Evolutionary conservation across 2,113 vertebrate genomes (phyloP), one percentile per base, ranked within the genome.

Genomic region (Ceuthmochares aereus): DNA sequence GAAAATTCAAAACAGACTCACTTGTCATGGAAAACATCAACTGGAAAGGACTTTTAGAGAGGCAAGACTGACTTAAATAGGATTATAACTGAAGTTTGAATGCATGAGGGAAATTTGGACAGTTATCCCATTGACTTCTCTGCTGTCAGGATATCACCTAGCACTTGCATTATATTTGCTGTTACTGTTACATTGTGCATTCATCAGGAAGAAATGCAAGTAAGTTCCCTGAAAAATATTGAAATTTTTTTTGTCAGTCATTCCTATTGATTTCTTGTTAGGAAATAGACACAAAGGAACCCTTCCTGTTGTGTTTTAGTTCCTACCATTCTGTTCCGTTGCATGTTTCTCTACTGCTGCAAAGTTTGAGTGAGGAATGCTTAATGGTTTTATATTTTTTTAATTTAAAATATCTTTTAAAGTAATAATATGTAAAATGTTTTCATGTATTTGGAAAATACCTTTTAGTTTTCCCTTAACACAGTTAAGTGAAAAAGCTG

Each of bases 1-100:
- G 63, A 85, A 80, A 96, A 83, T 58, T 80, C 87, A 90, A 85
- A 94, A 25, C 51, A 77, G 62, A 59, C 32, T 76, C 40, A 54
- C 16, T 66, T 83, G 14, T 59, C 22, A 52, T 63, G 34, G 34
- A 91, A 96, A 87, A 85, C 2, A 12, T 40, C 54, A 91, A 6
- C 27, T 52, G 78, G 29, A 77, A 87, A 92, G 67, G 45, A 76
- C 37, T 72, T 82, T 37, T 26, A 76, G 47, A 79, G 26, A 87
- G n/a, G 9, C 14, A 82, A 78, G 49, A 43, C 52, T 52, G 54
- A 45, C 23, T 82, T 51, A 92, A 81, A 74, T 21, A 64, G 27
- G n/a, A 52, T 58, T 91, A 76, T 45, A 91, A 66, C 30, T 37
- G 26, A 81, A 89, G 30, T 16, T 83, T 82, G n/a, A 87, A 58